phyloP scores from a whole-genome alignment of 2,797 vertebrate genomes.

The Galagoides demidoff region DNA sequence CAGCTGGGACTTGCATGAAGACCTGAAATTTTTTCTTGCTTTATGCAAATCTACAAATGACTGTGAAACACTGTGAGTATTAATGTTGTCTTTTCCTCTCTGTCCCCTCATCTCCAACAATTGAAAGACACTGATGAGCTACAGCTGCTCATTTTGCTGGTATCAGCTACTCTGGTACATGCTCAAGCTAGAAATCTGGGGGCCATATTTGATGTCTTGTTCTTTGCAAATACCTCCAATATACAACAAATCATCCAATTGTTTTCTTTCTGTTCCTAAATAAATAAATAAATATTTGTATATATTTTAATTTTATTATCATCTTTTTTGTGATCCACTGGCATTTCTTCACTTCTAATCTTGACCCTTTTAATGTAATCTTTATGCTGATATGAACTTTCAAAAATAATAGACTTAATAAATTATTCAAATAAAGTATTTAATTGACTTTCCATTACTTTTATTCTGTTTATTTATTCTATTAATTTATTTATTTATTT shows the following conservation, averaged over 20 bases:
- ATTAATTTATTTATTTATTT: too few relatives aligned
- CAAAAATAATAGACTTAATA: background rate
- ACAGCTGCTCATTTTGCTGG: background rate
- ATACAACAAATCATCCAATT: background rate
- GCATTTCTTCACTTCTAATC: background rate
- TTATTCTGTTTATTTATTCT: background rate
- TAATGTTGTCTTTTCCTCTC: background rate
- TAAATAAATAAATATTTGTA: background rate
- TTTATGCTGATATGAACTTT: background rate
- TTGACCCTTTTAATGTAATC: background rate
- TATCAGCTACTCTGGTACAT: background rate
- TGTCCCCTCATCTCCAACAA: background rate
- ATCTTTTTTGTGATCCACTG: background rate
- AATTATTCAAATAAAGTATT: background rate
- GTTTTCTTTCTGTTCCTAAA: background rate
- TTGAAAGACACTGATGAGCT: background rate
- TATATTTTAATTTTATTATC: background rate
- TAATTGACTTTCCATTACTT: background rate
- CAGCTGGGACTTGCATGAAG: background rate
- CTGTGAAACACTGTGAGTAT: background rate
- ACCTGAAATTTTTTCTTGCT: background rate
- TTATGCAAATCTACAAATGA: background rate
- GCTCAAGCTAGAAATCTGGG: background rate
- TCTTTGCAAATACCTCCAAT: background rate
- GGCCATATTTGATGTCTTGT: background rate